Percentiles rank a stretch among this genome's conserved stretches.
Conservation (phyloP, 2,888 invertebrate species). For the Himalopsyche anomala region DNA sequence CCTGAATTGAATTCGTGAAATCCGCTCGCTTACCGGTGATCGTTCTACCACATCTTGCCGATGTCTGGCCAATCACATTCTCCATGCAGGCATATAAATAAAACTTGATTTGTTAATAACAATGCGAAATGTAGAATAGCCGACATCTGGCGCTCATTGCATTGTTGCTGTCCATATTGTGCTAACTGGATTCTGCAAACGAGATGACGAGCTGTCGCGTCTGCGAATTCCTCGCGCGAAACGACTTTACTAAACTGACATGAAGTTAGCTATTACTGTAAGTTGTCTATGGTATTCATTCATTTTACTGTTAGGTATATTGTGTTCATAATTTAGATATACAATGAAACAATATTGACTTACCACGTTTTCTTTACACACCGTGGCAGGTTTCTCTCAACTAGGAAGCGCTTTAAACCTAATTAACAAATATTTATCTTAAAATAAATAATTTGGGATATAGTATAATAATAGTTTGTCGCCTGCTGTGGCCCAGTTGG, state of each 20-base stretch:
- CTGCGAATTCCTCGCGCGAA: not conserved
- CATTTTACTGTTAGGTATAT: no score
- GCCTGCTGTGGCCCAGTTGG: no score
- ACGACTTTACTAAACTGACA: not conserved
- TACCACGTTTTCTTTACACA: no score
- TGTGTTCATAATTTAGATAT: no score
- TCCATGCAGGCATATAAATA: not conserved
- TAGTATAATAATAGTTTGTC: no score
- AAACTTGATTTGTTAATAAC: slow-evolving; percentile 34
- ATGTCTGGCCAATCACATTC: not conserved
- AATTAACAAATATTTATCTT: no score
- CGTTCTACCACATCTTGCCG: not conserved
- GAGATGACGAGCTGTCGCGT: slow-evolving; percentile 9
- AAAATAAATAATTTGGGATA: no score
- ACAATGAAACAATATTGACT: no score
- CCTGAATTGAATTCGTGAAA: not conserved
- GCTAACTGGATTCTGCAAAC: slow-evolving; percentile 12
- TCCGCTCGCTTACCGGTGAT: not conserved
- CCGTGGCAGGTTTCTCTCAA: no score
- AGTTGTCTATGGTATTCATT: no score
- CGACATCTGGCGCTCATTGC: slow-evolving; percentile 31
- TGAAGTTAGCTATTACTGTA: no score
- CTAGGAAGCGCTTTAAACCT: no score
- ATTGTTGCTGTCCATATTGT: slow-evolving; percentile 5
- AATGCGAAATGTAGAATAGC: slow-evolving; percentile 15